Evolutionary conservation across 2,113 vertebrate genomes (phyloP).

Genomic region (Etheostoma cragini): DNA sequence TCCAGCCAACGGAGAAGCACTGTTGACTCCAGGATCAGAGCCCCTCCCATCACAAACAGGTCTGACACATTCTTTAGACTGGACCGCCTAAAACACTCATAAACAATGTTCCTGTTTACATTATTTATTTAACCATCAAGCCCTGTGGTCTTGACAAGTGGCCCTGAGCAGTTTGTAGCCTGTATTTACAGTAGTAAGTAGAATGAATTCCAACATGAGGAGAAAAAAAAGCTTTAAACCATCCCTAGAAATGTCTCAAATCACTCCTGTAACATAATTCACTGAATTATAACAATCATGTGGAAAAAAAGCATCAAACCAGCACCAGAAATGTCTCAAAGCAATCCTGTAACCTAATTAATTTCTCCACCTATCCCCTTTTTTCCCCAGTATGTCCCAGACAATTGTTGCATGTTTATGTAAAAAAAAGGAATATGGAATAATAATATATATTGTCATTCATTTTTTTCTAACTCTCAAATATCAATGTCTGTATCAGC

Average conservation of each 20-base stretch:
- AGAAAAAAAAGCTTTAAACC: background rate
- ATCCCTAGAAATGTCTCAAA: background rate
- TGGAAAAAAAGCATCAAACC: too few species aligned
- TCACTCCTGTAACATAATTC: background rate
- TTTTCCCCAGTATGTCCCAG: too few species aligned
- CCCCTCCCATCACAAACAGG: slow-evolving; percentile 98
- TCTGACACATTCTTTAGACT: slow-evolving; percentile 97
- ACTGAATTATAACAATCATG: too few species aligned
- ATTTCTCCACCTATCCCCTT: too few species aligned
- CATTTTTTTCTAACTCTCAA: background rate
- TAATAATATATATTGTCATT: background rate
- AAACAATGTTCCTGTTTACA: slow-evolving; percentile 23
- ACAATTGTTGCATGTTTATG: too few species aligned
- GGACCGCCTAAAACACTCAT: slow-evolving; percentile 87
- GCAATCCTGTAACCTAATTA: too few species aligned
- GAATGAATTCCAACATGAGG: background rate
- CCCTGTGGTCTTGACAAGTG: background rate
- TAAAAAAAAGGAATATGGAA: background rate
- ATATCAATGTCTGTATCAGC: background rate
- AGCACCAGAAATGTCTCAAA: too few species aligned
- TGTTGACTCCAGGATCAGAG: slow-evolving; percentile 94
- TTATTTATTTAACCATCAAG: background rate
- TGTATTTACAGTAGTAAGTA: background rate
- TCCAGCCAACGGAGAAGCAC: slow-evolving; percentile 96
- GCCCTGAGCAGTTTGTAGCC: background rate